Base-by-base conservation (phyloP, 2,888 invertebrate species). In the Drosophila ezoana region DNA sequence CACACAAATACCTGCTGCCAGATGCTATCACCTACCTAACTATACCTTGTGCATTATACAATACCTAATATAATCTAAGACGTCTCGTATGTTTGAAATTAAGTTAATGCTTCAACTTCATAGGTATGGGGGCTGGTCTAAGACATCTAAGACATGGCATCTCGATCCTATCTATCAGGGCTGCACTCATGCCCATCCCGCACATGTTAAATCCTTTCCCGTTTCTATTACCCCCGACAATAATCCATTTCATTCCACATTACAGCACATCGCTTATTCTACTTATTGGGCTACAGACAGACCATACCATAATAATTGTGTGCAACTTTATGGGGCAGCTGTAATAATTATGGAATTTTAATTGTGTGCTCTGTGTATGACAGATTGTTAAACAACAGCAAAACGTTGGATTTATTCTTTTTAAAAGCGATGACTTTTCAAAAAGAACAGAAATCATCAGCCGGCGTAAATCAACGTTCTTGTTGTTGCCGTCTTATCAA, bases 381-480 rank as follows among this genome's bases (percentile, higher is more conserved):
- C 52, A 53, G 64, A 65, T 65, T 58, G 32, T 53, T 33, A 33
- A 65, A 28, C 43, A 43, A 35, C 48, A 23, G 35, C 8, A 28
- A 28, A 51, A 54, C 18, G 51, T 60, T 14, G 48, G 43, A 69
- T 51, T 58, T 20, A 38, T 75, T 35, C 23, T 32, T 76, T 70
- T 41, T 9, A 44, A 38, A 64, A 11, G 13, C 72, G 44, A 76
- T 74, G 72, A 72, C 72, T 65, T 45, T 62, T 18, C 23, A 60
- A 33, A 56, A 45, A 8, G 28, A 53, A 23, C 49, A 56, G 59
- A 78, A 61, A 69, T 77, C 73, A 77, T 68, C 35, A 68, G 45
- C 63, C 57, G 63, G 58, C 52, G 64, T 78, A 78, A 78, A 73
- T 78, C 61, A 76, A 45, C 37, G 41, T 44, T 56, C 52, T 48